Conservation (phyloP, 2,797 vertebrate genomes). For the Chromis chromis region DNA sequence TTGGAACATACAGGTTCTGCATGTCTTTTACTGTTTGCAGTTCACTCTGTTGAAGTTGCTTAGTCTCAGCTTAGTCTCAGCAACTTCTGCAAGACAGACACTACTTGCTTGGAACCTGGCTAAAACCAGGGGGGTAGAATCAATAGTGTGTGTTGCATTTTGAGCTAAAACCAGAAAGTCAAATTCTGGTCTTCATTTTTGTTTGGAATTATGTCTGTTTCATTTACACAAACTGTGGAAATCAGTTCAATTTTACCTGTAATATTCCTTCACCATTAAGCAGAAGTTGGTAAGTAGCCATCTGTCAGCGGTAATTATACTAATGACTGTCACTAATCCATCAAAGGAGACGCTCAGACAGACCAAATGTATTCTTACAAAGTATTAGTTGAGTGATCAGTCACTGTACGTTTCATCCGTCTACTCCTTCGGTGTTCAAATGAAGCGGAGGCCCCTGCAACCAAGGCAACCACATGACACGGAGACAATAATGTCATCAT, state of each 20-base stretch:
- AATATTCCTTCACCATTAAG: background rate
- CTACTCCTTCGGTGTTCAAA: conserved; percentile 6
- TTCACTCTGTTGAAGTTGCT: too few species aligned
- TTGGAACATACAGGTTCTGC: too few species aligned
- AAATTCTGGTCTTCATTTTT: too few species aligned
- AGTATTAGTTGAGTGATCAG: background rate
- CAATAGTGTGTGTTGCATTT: too few species aligned
- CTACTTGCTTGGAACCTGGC: too few species aligned
- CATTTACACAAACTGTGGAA: background rate
- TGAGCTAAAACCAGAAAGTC: too few species aligned
- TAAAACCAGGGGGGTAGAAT: too few species aligned
- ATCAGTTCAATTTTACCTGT: background rate
- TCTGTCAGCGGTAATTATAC: background rate
- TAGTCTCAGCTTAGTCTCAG: too few species aligned
- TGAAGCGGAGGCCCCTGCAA: conserved; percentile 20
- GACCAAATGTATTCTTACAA: background rate
- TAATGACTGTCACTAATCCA: background rate
- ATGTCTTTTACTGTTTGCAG: too few species aligned
- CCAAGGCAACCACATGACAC: conserved; percentile 28
- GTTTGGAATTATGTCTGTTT: too few species aligned
- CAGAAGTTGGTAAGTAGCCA: background rate
- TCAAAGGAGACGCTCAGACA: background rate
- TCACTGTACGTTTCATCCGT: conserved; percentile 8
- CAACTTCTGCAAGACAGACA: too few species aligned
- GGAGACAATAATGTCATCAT: conserved; percentile 52